A percentile compares a stretch with the other conserved stretches of the same genome.
Conservation (phyloP, 2,888 invertebrate species). For the Philereme vetulata region DNA sequence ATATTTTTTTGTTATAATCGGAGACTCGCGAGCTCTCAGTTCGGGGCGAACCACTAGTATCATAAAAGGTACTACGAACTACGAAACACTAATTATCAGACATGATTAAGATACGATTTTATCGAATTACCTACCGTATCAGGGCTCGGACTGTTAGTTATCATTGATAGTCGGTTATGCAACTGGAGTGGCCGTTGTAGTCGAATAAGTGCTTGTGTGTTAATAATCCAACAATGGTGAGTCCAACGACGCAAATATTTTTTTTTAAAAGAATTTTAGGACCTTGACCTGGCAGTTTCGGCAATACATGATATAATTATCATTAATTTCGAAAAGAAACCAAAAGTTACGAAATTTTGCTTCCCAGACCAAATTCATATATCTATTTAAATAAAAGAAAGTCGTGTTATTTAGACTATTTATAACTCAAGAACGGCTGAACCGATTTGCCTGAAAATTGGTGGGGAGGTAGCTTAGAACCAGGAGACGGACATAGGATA, state of each 20-base stretch:
- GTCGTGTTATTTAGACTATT: no score
- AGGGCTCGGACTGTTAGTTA: constrained; percentile 45
- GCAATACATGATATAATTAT: background rate
- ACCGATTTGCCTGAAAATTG: no score
- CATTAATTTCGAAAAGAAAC: background rate
- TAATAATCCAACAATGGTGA: constrained; percentile 40
- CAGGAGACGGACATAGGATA: no score
- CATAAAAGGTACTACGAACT: no score
- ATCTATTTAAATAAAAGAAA: no score
- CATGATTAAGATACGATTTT: constrained; percentile 62
- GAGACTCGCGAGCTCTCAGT: no score
- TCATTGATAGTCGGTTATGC: constrained; percentile 60
- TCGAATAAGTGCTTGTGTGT: constrained; percentile 37
- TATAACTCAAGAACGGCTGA: no score
- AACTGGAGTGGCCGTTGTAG: constrained; percentile 55
- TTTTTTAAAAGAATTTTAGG: background rate
- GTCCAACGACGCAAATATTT: background rate
- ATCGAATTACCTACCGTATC: constrained; percentile 53
- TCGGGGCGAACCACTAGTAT: no score
- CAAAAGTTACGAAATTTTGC: background rate
- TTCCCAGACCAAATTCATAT: background rate
- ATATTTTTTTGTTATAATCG: no score
- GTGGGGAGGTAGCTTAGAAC: no score
- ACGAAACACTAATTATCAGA: constrained; percentile 10
- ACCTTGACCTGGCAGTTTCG: background rate